Base-by-base conservation (phyloP, 2,888 invertebrate genomes). In the Spilosoma lubricipeda region DNA sequence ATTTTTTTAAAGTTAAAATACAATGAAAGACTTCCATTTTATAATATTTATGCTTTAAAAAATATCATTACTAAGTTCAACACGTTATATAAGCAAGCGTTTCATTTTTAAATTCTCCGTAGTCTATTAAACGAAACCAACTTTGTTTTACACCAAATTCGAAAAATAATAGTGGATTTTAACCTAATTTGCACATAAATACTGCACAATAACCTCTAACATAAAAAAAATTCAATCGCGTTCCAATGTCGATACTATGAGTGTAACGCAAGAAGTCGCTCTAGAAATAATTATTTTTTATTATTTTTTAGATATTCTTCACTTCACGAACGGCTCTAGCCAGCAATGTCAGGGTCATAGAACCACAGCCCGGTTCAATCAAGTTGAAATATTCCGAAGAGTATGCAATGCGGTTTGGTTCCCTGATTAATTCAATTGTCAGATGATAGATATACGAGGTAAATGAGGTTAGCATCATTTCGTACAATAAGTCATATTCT, bases 351-450 rank as follows among this genome's bases (percentile, higher is more conserved):
- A 45, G n/a, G 45, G 30, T 11, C 30, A 52, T 52, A 56, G 33
- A 69, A 56, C 52, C 64, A 23, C 39, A 36, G 20, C 63, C 1
- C 70, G 70, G 65, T 72, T 88, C 76, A 87, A 84, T 84, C 84
- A 75, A 48, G 63, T 52, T 36, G 75, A 84, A 78, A 74, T 74
- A 86, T 85, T 77, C 72, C 71, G 64, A 80, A 77, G 80, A 79
- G 74, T 77, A 71, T 48, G 4, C 23, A 39, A 20, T 48, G 70
- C 69, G 80, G 65, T 76, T 71, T 45, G 42, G 56, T 15, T 59
- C 36, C 45, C 73, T 36, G 70, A 73, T 80, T 80, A 48, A 36
- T 75, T 42, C 30, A 42, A 30, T 45, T 45, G 11, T n/a, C 48
- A 70, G 59, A 74, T 27, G 23, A 42, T 67, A 30, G 18, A 33